A percentile compares a stretch with the other conserved stretches of the same genome.
Evolutionary conservation across 2,113 vertebrate genomes (phyloP).

Genomic region (Haemorhous mexicanus): DNA sequence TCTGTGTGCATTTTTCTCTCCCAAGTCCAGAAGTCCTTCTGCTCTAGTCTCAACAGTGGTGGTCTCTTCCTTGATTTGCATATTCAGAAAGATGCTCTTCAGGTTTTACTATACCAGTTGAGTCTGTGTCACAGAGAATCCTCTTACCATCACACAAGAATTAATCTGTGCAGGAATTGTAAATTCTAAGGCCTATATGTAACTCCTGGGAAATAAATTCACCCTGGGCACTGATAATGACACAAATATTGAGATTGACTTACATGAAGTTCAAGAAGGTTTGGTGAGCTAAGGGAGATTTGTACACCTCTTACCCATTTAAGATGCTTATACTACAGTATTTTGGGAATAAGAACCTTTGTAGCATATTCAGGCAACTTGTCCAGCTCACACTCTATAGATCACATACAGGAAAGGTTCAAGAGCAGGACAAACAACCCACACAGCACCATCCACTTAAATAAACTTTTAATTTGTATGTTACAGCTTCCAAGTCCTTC

Average conservation of each 20-base stretch:
- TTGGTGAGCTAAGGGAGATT: not conserved
- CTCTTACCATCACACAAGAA: constrained; percentile 47
- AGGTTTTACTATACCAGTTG: not conserved
- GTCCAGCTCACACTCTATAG: not conserved
- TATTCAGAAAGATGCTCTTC: constrained; percentile 24
- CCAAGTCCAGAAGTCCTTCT: not conserved
- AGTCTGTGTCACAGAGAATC: not conserved
- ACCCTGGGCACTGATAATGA: not conserved
- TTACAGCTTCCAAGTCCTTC: not conserved
- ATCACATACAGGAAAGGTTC: not conserved
- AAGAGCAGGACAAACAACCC: not conserved
- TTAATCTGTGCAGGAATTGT: constrained; percentile 48
- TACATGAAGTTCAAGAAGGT: not conserved
- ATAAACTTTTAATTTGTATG: not conserved
- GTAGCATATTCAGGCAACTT: not conserved
- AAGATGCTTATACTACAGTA: not conserved
- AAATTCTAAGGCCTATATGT: constrained; percentile 31
- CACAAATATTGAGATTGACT: constrained; percentile 18
- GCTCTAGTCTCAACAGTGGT: not conserved
- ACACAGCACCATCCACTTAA: not conserved
- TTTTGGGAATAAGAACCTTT: constrained; percentile 36
- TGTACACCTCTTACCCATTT: not conserved
- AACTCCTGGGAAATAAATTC: constrained; percentile 61
- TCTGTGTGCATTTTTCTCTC: not conserved
- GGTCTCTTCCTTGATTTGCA: constrained; percentile 13